Percentiles rank a stretch among this genome's conserved stretches.
phyloP scores from a whole-genome alignment of 2,888 invertebrate species.

The Melinopterus prodromus region DNA sequence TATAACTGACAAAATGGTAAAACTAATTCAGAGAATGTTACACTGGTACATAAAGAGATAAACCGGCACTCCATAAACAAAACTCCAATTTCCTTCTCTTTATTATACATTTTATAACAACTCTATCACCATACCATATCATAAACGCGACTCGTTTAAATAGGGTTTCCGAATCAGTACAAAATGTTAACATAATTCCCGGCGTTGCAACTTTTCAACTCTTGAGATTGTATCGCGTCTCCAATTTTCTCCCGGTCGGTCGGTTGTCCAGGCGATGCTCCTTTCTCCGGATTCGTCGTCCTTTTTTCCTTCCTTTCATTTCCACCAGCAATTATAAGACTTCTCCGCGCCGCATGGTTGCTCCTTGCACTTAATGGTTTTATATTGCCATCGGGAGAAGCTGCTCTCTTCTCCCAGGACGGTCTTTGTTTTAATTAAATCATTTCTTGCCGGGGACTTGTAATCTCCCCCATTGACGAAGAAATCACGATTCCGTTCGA shows the following conservation, averaged over 20 bases:
- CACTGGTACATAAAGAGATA: no score
- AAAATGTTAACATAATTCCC: background rate
- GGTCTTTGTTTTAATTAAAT: background rate
- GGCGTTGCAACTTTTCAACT: background rate
- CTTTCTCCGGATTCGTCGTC: background rate
- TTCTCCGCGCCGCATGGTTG: background rate
- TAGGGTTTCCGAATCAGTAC: background rate
- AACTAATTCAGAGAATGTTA: no score
- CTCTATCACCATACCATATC: no score
- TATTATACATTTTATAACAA: no score
- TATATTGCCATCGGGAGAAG: background rate
- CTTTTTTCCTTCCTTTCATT: background rate
- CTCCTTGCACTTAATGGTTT: background rate
- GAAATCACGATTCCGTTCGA: no score
- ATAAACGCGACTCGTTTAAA: no score
- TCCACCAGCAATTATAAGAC: background rate
- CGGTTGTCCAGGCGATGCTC: background rate
- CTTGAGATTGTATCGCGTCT: background rate
- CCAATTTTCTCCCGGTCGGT: background rate
- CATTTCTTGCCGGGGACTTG: background rate
- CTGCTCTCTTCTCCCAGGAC: background rate
- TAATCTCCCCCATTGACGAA: background rate
- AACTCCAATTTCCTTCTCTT: no score
- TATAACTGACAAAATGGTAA: no score
- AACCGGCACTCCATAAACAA: no score